Conservation (phyloP, 1,140 invertebrate species). For the Drosophila nigromelanica region DNA sequence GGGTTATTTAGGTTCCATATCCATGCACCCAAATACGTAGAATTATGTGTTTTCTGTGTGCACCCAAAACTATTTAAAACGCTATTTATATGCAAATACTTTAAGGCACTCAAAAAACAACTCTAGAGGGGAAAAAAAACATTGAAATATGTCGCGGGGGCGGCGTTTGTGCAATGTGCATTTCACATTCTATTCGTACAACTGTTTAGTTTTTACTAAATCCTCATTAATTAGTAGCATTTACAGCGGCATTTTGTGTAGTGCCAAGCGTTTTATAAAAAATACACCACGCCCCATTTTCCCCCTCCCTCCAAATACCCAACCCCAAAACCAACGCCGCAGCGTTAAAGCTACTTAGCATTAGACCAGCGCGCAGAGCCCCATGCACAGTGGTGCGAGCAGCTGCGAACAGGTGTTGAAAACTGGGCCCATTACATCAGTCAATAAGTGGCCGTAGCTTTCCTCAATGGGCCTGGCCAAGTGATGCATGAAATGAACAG, state of each 20-base stretch:
- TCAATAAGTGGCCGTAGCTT: constrained; percentile 52
- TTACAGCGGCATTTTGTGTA: constrained; percentile 70
- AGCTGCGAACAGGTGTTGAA: constrained; percentile 71
- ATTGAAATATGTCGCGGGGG: constrained; percentile 44
- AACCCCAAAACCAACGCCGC: constrained; percentile 34
- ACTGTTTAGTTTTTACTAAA: constrained; percentile 76
- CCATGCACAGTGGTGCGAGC: constrained; percentile 57
- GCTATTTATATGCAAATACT: constrained; percentile 80
- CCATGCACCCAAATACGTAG: constrained; percentile 52
- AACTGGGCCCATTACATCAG: constrained; percentile 67
- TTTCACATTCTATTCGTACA: constrained; percentile 44
- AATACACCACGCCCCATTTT: constrained; percentile 49
- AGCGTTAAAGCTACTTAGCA: constrained; percentile 78
- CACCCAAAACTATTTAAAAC: constrained; percentile 74
- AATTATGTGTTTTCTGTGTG: constrained; percentile 45
- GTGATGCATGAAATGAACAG: constrained; percentile 70
- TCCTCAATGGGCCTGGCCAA: constrained; percentile 35
- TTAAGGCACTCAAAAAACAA: constrained; percentile 43
- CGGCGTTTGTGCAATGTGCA: constrained; percentile 53
- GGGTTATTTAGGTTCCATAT: constrained; percentile 31
- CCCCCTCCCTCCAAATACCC: not conserved
- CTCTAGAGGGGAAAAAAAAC: constrained; percentile 30
- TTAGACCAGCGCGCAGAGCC: constrained; percentile 35
- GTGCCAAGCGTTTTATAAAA: constrained; percentile 22
- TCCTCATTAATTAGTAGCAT: constrained; percentile 82